Conservation (phyloP, 2,113 vertebrate species). For the Maccullochella peelii region DNA sequence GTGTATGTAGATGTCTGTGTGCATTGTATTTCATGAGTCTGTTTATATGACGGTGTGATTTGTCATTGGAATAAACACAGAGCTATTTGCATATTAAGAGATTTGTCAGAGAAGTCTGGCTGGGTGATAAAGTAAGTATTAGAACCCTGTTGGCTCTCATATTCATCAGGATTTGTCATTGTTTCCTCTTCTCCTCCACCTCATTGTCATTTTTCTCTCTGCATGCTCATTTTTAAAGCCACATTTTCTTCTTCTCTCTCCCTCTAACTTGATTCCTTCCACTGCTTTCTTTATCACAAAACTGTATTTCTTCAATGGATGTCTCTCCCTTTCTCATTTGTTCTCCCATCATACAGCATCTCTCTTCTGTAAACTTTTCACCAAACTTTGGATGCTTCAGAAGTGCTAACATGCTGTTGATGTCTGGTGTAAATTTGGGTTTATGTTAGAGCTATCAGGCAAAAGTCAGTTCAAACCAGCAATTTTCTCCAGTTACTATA, state of each 20-base stretch:
- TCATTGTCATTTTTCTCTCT: conserved; percentile 24
- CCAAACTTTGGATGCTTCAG: neutral
- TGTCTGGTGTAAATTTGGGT: neutral
- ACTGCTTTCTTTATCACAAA: conserved; percentile 16
- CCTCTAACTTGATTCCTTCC: neutral
- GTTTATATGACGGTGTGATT: conserved; percentile 47
- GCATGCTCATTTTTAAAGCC: neutral
- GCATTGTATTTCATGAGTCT: conserved; percentile 40
- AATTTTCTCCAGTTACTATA: too few relatives aligned
- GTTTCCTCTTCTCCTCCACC: conserved; percentile 31
- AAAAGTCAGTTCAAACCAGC: too few relatives aligned
- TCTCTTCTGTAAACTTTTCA: neutral
- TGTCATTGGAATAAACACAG: conserved; percentile 67
- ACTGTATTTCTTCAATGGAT: neutral
- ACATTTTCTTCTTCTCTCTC: neutral
- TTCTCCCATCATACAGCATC: neutral
- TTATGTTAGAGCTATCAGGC: neutral
- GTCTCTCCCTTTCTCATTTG: neutral
- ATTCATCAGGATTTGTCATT: conserved; percentile 51
- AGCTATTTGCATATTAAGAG: conserved; percentile 73
- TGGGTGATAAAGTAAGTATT: conserved; percentile 60
- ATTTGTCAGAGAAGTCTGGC: conserved; percentile 61
- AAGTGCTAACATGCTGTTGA: neutral
- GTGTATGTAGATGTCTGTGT: neutral
- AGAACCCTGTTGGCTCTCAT: conserved; percentile 41